Evolutionary conservation across 2,888 invertebrate genomes (phyloP).

Genomic region (Parnassius mnemosyne): DNA sequence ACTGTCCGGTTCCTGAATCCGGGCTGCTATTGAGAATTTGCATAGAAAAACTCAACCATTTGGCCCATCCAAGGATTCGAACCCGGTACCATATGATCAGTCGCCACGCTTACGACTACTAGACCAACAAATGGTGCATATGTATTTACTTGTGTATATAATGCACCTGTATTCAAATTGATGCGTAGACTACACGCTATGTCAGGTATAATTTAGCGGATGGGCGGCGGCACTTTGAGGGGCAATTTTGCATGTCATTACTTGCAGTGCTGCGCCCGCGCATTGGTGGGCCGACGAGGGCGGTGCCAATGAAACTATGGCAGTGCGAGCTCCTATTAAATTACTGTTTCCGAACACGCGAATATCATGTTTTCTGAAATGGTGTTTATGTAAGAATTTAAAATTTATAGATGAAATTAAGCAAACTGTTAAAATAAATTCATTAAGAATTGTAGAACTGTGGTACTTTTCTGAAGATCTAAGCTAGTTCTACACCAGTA

Average conservation of each 20-base stretch:
- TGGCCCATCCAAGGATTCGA: no score
- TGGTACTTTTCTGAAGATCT: no score
- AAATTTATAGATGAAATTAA: no score
- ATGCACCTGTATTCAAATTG: slow-evolving; percentile 1
- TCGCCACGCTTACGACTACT: no score
- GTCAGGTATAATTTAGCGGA: slow-evolving; percentile 34
- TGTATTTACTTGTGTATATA: background rate
- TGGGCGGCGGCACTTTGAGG: slow-evolving; percentile 30
- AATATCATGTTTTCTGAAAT: background rate
- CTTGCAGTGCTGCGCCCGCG: slow-evolving; percentile 34
- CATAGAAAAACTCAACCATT: no score
- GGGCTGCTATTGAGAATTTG: no score
- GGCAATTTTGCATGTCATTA: slow-evolving; percentile 41
- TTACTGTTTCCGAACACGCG: slow-evolving; percentile 9
- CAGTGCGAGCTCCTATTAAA: slow-evolving; percentile 30
- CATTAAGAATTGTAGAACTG: no score
- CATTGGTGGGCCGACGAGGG: slow-evolving; percentile 39
- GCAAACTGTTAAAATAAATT: no score
- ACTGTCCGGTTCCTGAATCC: no score
- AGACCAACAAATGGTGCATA: background rate
- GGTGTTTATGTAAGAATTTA: no score
- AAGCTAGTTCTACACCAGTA: no score
- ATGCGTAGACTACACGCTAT: slow-evolving; percentile 7
- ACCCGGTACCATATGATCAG: no score
- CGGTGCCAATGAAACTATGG: slow-evolving; percentile 36